Percentiles rank a stretch among this genome's conserved stretches.
These are phyloP conservation scores for Myrmecophaga tridactyla DNA, from an alignment of 2,113 vertebrate genomes.

Conservation along the genomic window DNA sequence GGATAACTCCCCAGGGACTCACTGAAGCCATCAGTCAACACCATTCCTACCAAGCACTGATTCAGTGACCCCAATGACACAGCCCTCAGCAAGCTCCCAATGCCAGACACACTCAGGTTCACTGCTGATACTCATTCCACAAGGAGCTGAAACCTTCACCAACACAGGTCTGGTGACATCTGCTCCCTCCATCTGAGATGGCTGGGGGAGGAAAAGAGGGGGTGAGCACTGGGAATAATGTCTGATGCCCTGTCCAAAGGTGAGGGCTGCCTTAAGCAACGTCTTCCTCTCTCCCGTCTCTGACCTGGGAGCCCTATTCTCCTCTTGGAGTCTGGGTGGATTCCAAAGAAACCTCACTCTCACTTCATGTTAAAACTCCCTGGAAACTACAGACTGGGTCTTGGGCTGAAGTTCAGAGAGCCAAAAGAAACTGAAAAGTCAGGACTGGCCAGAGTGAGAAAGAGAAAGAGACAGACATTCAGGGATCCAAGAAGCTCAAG, in stretches of 20 bases:
- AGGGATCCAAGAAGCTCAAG: conserved; percentile 65
- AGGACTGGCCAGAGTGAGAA: conserved; percentile 62
- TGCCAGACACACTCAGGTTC: conserved; percentile 96
- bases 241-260: conserved; percentile 58
- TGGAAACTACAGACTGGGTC: conserved; percentile 65
- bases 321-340: conserved; percentile 67
- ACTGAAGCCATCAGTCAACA: conserved; percentile 96
- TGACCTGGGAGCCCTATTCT: conserved; percentile 63
- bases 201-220: conserved; percentile 69
- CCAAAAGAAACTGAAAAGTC: conserved; percentile 41
- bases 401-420: conserved; percentile 39
- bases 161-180: conserved; percentile 93
- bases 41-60: conserved; percentile 97
- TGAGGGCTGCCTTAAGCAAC: conserved; percentile 75
- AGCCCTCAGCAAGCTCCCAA: conserved; percentile 94
- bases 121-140: conserved; percentile 94
- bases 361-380: conserved; percentile 58
- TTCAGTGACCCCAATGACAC: conserved; percentile 96
- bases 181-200: conserved; percentile 71
- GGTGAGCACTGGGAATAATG: conserved; percentile 56
- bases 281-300: conserved; percentile 64
- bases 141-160: conserved; percentile 95
- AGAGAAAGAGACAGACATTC: conserved; percentile 8
- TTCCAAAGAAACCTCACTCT: conserved; percentile 72
- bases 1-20: conserved; percentile 95